A percentile compares a stretch with the other conserved stretches of the same genome.
phyloP scores from a whole-genome alignment of 1,140 invertebrate species.

The Drosophila arawakana region DNA sequence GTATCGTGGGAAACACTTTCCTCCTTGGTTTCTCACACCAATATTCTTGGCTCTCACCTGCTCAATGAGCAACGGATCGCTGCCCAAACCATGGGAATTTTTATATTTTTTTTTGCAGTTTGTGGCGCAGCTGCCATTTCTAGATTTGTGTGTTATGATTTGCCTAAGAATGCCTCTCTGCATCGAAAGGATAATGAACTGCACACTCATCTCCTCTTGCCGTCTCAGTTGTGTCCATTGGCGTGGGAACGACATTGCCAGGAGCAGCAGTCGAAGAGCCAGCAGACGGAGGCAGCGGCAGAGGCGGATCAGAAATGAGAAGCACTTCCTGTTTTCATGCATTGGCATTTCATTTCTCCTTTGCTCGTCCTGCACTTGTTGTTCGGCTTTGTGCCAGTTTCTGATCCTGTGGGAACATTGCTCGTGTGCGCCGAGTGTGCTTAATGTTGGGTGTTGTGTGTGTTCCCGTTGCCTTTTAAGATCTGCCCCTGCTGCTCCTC shows the following conservation, averaged over 20 bases:
- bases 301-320: constrained; percentile 38
- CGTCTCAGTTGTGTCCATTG: constrained; percentile 50
- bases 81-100: constrained; percentile 61
- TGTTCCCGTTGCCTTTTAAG: constrained; percentile 46
- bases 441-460: constrained; percentile 60
- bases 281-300: neutral
- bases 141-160: constrained; percentile 81
- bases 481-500: constrained; percentile 25
- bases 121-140: constrained; percentile 75
- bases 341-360: constrained; percentile 58
- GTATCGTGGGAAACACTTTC: constrained; percentile 84
- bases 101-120: constrained; percentile 45
- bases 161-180: constrained; percentile 49
- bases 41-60: constrained; percentile 84
- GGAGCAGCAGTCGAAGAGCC: neutral
- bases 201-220: constrained; percentile 45
- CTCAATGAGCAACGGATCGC: constrained; percentile 61
- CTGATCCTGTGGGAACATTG: constrained; percentile 76
- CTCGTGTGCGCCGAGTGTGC: constrained; percentile 79
- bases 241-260: constrained; percentile 62
- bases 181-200: constrained; percentile 73
- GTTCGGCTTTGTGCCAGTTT: constrained; percentile 43
- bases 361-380: constrained; percentile 70
- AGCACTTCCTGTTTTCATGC: constrained; percentile 71
- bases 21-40: constrained; percentile 82